A percentile compares a stretch with the other conserved stretches of the same genome.
Evolutionary conservation across 2,797 vertebrate species (phyloP).

Genomic region (Alca torda): DNA sequence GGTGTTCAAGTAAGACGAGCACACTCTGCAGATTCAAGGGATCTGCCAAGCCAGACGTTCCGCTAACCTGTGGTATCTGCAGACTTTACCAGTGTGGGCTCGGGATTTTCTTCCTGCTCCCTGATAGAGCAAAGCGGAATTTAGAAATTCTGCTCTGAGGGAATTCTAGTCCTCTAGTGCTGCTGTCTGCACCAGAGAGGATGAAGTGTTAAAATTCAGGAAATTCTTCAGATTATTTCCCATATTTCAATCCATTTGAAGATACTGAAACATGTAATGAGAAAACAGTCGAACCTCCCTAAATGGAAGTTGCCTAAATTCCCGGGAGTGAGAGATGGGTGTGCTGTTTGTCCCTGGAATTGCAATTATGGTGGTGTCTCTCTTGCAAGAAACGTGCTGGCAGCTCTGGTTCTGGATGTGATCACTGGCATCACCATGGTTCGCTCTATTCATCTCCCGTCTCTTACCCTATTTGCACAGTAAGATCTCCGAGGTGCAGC

Average conservation of each 20-base stretch:
- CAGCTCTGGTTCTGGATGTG: background rate
- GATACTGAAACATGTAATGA: background rate
- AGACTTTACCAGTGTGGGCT: background rate
- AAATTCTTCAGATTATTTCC: background rate
- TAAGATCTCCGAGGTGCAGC: background rate
- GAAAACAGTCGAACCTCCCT: background rate
- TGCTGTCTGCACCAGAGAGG: fast-evolving
- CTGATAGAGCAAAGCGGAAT: background rate
- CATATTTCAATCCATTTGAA: background rate
- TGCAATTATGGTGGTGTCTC: background rate
- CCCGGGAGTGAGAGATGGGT: background rate
- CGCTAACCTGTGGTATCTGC: background rate
- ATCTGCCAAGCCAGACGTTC: background rate
- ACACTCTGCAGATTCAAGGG: background rate
- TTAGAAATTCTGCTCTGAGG: background rate
- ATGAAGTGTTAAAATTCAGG: background rate
- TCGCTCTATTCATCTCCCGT: fast-evolving
- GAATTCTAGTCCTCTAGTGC: background rate
- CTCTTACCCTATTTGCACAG: background rate
- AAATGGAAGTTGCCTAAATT: background rate
- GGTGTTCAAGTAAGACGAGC: background rate
- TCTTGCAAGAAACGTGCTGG: background rate
- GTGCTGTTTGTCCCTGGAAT: background rate
- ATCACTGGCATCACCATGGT: background rate
- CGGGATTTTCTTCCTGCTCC: background rate